Base-by-base conservation (phyloP, 2,113 vertebrate genomes). In the Oxyruncus cristatus region DNA sequence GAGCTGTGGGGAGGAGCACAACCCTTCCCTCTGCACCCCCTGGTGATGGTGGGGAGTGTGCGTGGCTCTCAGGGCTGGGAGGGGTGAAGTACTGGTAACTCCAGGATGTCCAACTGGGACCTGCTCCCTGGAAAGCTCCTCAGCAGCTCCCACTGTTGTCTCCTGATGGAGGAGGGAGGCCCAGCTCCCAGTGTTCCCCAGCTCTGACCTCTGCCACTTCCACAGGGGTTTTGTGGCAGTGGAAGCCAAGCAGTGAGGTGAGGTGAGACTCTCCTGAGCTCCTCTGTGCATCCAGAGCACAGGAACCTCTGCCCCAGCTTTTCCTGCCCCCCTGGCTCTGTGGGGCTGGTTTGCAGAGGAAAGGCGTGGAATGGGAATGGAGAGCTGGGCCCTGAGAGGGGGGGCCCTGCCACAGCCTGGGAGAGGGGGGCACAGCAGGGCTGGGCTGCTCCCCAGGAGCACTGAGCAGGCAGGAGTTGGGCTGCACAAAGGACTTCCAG, bases 71-170 rank as follows among this genome's bases (percentile, higher is more conserved):
- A 2, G 42, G 6, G 89, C 73, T 4, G 2, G 14, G 19, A 14
- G 17, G n/a, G 0, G 0, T 47, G 49, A 39, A 6, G 4, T 3
- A 20, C 49, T 32, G 47, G 6, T 2, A 11, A 8, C 4, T 7
- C 14, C 18, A 1, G 37, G 26, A 3, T 4, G 26, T 10, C 16
- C 28, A 3, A 8, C 47, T 39, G 39, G 59, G 14, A 9, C 18
- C 55, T 2, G 26, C 27, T 50, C 30, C 61, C 24, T 50, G n/a
- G 21, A 49, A 7, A 44, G 49, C 59, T 8, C 37, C 41, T 37
- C n/a, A 9, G 33, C 42, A 35, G 21, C n/a, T 82, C 49, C 42
- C 6, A 5, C 28, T 6, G 9, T 14, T 15, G 3, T 15, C 11
- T 26, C 41, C 10, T 28, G 39, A 5, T 14, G 6, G 9, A 30